These are phyloP conservation scores for Drosophila sp. DNA, from an alignment of 1,140 invertebrate genomes.

Conservation along the genomic window DNA sequence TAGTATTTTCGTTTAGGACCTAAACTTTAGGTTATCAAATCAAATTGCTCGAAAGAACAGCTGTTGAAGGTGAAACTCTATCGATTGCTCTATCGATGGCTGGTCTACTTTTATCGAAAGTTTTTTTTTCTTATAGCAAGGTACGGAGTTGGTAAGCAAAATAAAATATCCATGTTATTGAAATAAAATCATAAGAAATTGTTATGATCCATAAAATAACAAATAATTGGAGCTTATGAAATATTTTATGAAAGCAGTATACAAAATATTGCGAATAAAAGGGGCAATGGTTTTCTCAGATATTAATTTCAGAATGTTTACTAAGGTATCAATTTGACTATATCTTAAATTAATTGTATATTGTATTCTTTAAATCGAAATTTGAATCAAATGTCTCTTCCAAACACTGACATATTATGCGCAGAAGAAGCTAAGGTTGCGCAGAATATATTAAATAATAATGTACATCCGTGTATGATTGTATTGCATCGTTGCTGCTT, in stretches of 20 bases:
- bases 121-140: not conserved
- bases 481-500: constrained; percentile 4
- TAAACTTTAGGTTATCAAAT: constrained; percentile 43
- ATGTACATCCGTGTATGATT: constrained; percentile 25
- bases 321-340: no score
- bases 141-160: not conserved
- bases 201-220: no score
- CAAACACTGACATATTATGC: constrained; percentile 3
- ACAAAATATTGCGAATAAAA: no score
- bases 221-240: no score
- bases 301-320: no score
- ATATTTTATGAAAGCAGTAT: no score
- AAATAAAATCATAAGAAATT: not conserved
- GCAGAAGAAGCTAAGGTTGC: constrained; percentile 26
- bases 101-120: constrained; percentile 9
- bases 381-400: not conserved
- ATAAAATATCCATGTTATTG: no score
- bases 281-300: no score
- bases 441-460: constrained; percentile 27
- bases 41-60: constrained; percentile 20
- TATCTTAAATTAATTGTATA: not conserved
- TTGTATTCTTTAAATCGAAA: not conserved
- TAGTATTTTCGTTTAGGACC: constrained; percentile 26
- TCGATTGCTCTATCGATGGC: constrained; percentile 17
- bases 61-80: constrained; percentile 10